A percentile compares a stretch with the other conserved stretches of the same genome.
Evolutionary conservation across 2,113 vertebrate species (phyloP).

Genomic region (Coreoperca whiteheadi): DNA sequence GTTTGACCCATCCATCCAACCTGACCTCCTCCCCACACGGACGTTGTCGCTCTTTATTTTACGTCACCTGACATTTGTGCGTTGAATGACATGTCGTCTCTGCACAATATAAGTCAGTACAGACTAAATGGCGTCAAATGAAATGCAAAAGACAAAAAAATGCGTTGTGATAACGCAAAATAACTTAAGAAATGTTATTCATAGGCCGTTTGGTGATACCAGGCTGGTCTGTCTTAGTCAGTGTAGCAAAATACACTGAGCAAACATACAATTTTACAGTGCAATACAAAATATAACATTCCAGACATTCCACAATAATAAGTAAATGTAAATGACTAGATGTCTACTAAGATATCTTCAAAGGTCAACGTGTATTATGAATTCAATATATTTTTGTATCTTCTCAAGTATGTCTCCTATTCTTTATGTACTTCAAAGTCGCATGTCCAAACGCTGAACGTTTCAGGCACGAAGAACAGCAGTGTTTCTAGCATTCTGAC

Average conservation of each 20-base stretch:
- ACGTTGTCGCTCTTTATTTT: no score
- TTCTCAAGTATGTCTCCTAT: background rate
- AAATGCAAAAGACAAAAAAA: no score
- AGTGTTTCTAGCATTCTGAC: background rate
- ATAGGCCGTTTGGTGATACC: no score
- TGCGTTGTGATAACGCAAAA: no score
- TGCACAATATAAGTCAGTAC: no score
- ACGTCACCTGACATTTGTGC: no score
- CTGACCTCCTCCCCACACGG: no score
- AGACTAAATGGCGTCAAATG: no score
- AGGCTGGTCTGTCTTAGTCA: conserved; percentile 32
- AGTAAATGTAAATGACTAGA: conserved; percentile 2
- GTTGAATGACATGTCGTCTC: no score
- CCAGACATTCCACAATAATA: background rate
- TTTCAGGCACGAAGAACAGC: background rate
- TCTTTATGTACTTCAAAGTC: conserved; percentile 36
- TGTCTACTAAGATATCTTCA: conserved; percentile 1
- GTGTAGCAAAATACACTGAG: conserved; percentile 41
- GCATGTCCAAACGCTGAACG: conserved; percentile 2
- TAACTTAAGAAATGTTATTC: no score
- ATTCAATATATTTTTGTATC: background rate
- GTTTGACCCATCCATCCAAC: no score
- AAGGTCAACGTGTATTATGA: background rate
- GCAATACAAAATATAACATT: conserved; percentile 17
- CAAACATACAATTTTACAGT: conserved; percentile 4